Base-by-base conservation (phyloP, 2,888 invertebrate genomes). In the Trichogramma evanescens region DNA sequence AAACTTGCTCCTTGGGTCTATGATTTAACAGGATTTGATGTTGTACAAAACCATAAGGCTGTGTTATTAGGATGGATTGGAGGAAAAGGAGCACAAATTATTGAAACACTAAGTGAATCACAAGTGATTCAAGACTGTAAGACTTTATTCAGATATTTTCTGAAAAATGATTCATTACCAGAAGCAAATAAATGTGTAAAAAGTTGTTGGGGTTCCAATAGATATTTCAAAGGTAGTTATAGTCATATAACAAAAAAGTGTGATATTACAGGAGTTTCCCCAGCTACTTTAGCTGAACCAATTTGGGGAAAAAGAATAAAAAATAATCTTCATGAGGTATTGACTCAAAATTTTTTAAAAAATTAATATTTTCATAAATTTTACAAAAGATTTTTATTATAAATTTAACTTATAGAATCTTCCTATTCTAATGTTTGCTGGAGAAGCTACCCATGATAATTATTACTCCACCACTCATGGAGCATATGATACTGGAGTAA, bases 401-500 rank as follows among this genome's bases (percentile, higher is more conserved):
- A 49, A 40, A 52, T 42, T 58, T 49, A 43, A 54, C 5, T 70
- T 71, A 4, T 66, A 80, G 79, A 65, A 67, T 56, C 57, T 72
- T 58, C 84, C 85, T 6, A 73, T 82, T 59, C 71, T 87, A 58
- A 70, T 85, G 65, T 80, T 87, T 57, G 87, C 87, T 56, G 88
- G 87, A 38, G 87, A 88, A 77, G 86, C 86, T 4, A 80, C 82
- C 10, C 83, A 84, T 68, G 75, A 79, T 41, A 73, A 77, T 54
- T 82, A 81, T 71, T 87, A 84, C 72, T 86, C 87, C 1, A 87
- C 88, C 5, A 83, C 84, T 8, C 87, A 88, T 70, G 88, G 88
- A 6, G 88, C 87, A 46, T 85, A 80, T 67, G 82, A 83, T 63
- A 82, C 83, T 4, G 86, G 86, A 6, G 73, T 79, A 61, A 72